phyloP scores from a whole-genome alignment of 2,113 vertebrate species.

The Micronycteris hirsuta region DNA sequence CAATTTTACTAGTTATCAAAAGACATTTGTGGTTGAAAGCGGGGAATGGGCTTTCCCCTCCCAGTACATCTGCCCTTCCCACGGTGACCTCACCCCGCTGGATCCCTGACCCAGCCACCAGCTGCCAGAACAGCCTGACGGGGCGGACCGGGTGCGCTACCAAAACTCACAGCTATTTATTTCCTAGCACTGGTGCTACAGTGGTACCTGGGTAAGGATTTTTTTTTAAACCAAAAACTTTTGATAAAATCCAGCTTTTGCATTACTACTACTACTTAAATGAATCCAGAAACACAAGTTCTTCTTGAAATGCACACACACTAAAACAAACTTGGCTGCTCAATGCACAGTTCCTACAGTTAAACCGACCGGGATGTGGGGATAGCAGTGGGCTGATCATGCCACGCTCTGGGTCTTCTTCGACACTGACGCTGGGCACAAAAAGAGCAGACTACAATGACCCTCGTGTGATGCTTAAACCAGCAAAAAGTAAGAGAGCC shows the following conservation, averaged over 20 bases:
- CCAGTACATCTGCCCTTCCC: background rate
- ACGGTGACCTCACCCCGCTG: background rate
- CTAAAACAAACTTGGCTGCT: background rate
- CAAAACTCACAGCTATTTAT: background rate
- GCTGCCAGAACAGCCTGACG: background rate
- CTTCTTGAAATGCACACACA: background rate
- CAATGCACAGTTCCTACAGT: background rate
- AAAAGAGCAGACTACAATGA: background rate
- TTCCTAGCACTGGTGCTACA: background rate
- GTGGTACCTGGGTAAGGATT: background rate
- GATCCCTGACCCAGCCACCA: background rate
- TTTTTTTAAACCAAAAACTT: background rate
- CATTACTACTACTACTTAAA: background rate
- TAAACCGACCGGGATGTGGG: background rate
- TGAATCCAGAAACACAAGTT: background rate
- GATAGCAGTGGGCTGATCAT: background rate
- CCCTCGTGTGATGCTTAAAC: background rate
- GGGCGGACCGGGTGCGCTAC: fast-evolving
- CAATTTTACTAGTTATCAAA: slow-evolving; percentile 52
- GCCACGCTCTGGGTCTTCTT: background rate
- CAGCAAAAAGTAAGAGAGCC: background rate
- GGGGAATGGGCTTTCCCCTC: background rate
- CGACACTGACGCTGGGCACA: background rate
- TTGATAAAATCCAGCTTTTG: background rate
- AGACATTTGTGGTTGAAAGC: slow-evolving; percentile 34